These are phyloP conservation scores for Conomelus anceps DNA, from an alignment of 2,888 invertebrate genomes.

Conservation along the genomic window DNA sequence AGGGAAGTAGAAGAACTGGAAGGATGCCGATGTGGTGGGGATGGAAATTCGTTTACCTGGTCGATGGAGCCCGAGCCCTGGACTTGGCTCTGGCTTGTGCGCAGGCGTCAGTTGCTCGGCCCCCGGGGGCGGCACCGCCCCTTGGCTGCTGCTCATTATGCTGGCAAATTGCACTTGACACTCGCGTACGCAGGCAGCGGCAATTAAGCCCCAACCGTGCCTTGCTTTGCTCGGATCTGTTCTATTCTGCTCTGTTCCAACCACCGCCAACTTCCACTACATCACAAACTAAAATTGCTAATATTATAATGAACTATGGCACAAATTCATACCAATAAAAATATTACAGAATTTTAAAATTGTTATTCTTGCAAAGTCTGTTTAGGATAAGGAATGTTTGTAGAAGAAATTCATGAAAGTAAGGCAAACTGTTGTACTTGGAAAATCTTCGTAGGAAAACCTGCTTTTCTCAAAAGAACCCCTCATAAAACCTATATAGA, in stretches of 20 bases:
- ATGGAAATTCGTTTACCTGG: constrained; percentile 12
- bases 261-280: background rate
- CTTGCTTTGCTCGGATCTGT: no score
- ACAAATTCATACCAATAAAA: no score
- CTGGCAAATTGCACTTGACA: constrained; percentile 9
- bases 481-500: no score
- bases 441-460: no score
- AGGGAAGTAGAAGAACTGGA: constrained; percentile 4
- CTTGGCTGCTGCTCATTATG: background rate
- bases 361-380: no score
- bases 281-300: background rate
- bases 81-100: background rate
- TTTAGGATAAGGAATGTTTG: no score
- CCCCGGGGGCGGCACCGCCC: constrained; percentile 10
- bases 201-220: no score
- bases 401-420: no score
- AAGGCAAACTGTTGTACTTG: no score
- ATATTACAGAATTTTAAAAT: no score
- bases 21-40: background rate
- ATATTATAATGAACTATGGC: no score
- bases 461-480: no score
- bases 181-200: background rate
- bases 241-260: background rate
- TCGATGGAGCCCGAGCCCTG: constrained; percentile 6
- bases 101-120: background rate